phyloP scores from a whole-genome alignment of 2,888 invertebrate species.

The Apomyelois bistriatella region DNA sequence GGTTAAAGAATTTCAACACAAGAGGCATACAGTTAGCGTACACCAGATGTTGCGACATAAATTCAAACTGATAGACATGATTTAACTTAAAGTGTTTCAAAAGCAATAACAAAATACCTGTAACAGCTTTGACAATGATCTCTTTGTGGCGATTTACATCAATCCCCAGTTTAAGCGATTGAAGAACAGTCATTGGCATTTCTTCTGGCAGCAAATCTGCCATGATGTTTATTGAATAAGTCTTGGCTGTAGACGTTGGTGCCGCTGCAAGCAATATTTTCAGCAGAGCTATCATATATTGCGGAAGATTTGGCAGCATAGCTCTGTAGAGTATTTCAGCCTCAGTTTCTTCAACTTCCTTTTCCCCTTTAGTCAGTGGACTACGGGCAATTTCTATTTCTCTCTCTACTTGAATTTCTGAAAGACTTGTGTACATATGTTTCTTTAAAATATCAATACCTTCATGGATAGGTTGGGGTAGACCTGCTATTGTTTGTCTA shows the following conservation, averaged over 20 bases:
- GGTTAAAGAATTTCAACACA: slow-evolving; percentile 99
- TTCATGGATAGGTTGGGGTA: slow-evolving; percentile 98
- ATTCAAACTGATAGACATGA: slow-evolving; percentile 99
- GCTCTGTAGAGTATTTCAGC: slow-evolving; percentile 95
- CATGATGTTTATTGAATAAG: slow-evolving; percentile 98
- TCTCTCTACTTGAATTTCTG: slow-evolving; percentile 94
- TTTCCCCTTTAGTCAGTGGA: slow-evolving; percentile 92
- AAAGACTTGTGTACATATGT: slow-evolving; percentile 96
- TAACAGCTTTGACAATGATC: slow-evolving; percentile 97
- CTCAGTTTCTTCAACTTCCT: slow-evolving; percentile 88
- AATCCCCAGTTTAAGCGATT: slow-evolving; percentile 96
- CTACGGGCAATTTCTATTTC: slow-evolving; percentile 95
- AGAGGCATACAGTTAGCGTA: slow-evolving; percentile 99
- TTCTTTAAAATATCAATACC: slow-evolving; percentile 94
- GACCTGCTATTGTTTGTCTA: slow-evolving; percentile 92
- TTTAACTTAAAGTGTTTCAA: slow-evolving; percentile 98
- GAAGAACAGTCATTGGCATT: slow-evolving; percentile 97
- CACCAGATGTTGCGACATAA: slow-evolving; percentile 98
- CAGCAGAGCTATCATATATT: slow-evolving; percentile 97
- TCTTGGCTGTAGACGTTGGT: slow-evolving; percentile 99
- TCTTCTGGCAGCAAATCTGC: slow-evolving; percentile 98
- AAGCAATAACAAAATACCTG: slow-evolving; percentile 92
- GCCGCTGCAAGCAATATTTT: slow-evolving; percentile 98
- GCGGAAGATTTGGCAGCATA: slow-evolving; percentile 97
- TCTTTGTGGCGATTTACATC: slow-evolving; percentile 99